Percentiles rank a stretch among this genome's conserved stretches.
Evolutionary conservation across 1,140 invertebrate species (phyloP).

Genomic region (Carposina sasakii): DNA sequence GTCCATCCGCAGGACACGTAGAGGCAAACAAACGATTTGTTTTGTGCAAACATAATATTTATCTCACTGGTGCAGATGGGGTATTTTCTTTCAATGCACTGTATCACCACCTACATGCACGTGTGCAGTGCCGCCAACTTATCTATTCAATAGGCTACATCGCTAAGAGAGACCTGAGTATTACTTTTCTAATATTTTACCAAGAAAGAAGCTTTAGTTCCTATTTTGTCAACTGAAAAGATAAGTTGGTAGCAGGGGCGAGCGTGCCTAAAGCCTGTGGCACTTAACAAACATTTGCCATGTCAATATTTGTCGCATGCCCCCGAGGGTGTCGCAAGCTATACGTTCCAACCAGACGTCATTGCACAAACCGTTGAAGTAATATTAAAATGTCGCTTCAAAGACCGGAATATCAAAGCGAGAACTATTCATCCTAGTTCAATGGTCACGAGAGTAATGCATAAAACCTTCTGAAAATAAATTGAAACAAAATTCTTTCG

Average conservation of each 20-base stretch:
- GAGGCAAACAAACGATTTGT: constrained; percentile 59
- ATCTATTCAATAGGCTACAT: too few species aligned
- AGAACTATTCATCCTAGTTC: too few species aligned
- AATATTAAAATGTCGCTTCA: too few species aligned
- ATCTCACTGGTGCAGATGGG: constrained; percentile 36
- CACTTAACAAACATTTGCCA: constrained; percentile 52
- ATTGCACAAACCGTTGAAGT: constrained; percentile 8
- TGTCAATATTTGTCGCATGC: constrained; percentile 63
- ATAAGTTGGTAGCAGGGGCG: constrained; percentile 40
- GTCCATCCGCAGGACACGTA: constrained; percentile 46
- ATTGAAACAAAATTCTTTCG: too few species aligned
- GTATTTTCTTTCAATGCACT: constrained; percentile 38
- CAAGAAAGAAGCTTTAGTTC: too few species aligned
- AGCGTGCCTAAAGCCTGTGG: constrained; percentile 44
- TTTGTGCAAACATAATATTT: constrained; percentile 55
- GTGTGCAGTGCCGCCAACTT: too few species aligned
- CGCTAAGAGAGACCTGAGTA: too few species aligned
- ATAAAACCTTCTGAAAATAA: too few species aligned
- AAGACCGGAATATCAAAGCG: too few species aligned
- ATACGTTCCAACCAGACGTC: constrained; percentile 23
- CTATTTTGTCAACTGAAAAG: too few species aligned
- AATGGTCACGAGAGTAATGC: too few species aligned
- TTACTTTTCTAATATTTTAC: too few species aligned
- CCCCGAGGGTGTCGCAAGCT: constrained; percentile 44
- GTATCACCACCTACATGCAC: constrained; percentile 36